Base-by-base conservation (phyloP, 2,888 invertebrate species). In the Eustalomyia histrio region DNA sequence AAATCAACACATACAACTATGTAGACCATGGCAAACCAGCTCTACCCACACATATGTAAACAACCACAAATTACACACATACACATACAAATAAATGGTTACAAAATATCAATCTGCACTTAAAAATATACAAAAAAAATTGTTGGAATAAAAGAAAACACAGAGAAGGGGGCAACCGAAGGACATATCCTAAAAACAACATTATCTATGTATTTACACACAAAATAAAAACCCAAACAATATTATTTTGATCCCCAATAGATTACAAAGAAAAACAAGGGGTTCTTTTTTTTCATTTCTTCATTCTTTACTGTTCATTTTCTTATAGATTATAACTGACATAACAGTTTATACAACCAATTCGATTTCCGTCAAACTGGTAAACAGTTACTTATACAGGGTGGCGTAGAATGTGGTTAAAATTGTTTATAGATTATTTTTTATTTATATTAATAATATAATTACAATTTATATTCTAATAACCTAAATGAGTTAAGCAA, bases 161-260 rank as follows among this genome's bases (percentile, higher is more conserved):
- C 21, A 43, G 39, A 39, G 2, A 67, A 60, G 58, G 50, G 16
- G 50, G 17, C 47, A 5, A 5, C n/a, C 43, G 18, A 47, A 53
- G 18, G 63, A 69, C 57, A 52, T 58, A 64, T 29, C 50, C 18
- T 47, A n/a, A 18, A 52, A 57, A 65, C 35, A 50, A 75, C 24
- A 75, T 81, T 78, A 81, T 81, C 69, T 69, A 9, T 65, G 29
- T 65, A 74, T 60, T 76, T 69, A 76, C 73, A 73, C 74, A 58
- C 64, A 58, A 76, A 76, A 29, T 61, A 64, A 73, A 73, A 50
- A 64, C 18, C 16, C 33, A 9, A 65, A 73, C 47, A 63, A 74
- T 75, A 65, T n/a, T 65, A 47, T 14, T 73, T 60, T 65, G 58
- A 78, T 78, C 69, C 81, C 78, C 69, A 60, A 67, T 52, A 57